Evolutionary conservation across 2,888 invertebrate genomes (phyloP), one percentile per base, ranked within the genome.

Genomic region (Ptychoptera contaminata): DNA sequence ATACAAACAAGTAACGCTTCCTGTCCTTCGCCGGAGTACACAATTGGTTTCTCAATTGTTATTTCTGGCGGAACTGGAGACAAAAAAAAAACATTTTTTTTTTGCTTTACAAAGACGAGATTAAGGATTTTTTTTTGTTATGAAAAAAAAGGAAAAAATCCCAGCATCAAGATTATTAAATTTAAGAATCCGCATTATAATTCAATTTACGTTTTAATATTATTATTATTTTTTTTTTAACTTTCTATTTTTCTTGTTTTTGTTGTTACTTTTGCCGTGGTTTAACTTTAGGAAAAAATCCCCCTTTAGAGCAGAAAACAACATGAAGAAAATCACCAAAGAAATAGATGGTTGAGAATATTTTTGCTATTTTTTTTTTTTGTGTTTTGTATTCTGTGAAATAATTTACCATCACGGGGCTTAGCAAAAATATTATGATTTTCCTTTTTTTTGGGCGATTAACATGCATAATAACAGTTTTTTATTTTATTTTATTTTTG

Each of bases 1-100:
- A 73, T 70, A 57, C 74, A 74, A 31, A 72, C 73, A 16, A 74
- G 65, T 48, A 71, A 69, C 5, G 73, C 73, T 55, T 73, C 72
- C 53, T 69, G 67, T 40, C 73, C 73, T 56, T 73, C 73, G 2
- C 71, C 73, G 14, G 73, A 69, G 56, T 74, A 72, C 42, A 74
- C 69, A 56, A 72, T 68, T 32, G 69, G 65, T 48, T 69, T 62
- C 56, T 73, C 73, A 40, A 73, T 46, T n/a, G 40, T 38, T 16
- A 50, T 49, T 49, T 50, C 50, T 9, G 50, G 50, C 23, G 50
- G 50, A 49, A 47, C 49, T 49, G 35, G 12, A 23, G 12, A 14
- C 14, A 39, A 16, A 37, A 38, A 40, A 30, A 40, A 37, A 40
- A 34, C 2, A 31, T 43, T 5, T 5, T 23, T 23, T 7, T 7